Base-by-base conservation (phyloP, 1,140 invertebrate genomes). In the Drosophila nannoptera region DNA sequence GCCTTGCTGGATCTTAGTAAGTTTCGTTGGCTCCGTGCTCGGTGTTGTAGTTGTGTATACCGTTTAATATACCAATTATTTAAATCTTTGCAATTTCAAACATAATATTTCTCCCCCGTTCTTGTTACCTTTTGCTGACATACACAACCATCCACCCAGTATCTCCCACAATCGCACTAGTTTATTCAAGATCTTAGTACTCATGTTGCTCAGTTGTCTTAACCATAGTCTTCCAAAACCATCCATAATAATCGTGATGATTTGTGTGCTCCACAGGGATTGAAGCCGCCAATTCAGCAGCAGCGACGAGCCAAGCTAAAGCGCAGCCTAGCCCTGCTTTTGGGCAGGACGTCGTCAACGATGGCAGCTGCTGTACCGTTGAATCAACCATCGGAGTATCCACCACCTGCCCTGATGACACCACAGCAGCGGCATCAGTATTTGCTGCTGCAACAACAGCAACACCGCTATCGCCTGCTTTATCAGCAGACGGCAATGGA, bases 1-100 rank as follows among this genome's bases (percentile, higher is more conserved):
- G 82, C 76, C 76, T 84, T 81, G 82, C 77, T 82, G 86, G 86
- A 88, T 69, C 77, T 78, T 88, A 88, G 86, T 88, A 88, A 88
- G 86, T 88, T 86, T 82, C 67, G 73, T 81, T 86, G 73, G 74
- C 82, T 81, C 62, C 54, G 76, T 73, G 72, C 49, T 52, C 32
- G 63, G 75, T 87, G 67, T 88, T 67, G 77, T 82, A 75, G 78
- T 78, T 69, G 60, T 82, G 52, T 52, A 59, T 46, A 40, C 54
- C 63, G 53, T 59, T 56, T 38, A 80, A 38, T 55, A 22, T 43
- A 49, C 32, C 46, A 8, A 50, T 4, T 46, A 22, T 48, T 48
- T 52, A 29, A 54, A 48, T 52, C 4, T 40, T 40, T 46, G 46
- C 54, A 56, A 65, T 38, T 67, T 16, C 53, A 64, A 53, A 46